Evolutionary conservation across 1,140 invertebrate species (phyloP).

Genomic region (Drosophila mauritiana): DNA sequence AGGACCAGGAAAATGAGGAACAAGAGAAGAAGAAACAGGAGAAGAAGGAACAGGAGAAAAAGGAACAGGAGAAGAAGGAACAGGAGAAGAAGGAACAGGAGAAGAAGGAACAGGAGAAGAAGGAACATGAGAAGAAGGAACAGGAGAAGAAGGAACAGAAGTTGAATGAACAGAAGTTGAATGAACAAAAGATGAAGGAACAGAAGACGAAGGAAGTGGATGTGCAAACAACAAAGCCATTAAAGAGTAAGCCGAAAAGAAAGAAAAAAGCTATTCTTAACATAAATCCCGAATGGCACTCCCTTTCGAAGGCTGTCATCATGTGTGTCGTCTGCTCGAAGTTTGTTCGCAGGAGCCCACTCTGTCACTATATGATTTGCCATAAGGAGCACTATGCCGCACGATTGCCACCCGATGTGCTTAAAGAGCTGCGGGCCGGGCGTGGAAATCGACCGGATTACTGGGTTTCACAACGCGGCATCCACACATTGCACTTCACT

Average conservation of each 20-base stretch:
- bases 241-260: background rate
- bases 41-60: background rate
- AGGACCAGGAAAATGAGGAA: background rate
- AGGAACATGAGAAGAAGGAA: too few relatives aligned
- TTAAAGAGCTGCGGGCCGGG: constrained; percentile 45
- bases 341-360: constrained; percentile 20
- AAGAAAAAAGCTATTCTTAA: constrained; percentile 1
- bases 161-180: too few relatives aligned
- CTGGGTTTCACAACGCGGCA: background rate
- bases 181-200: background rate
- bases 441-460: constrained; percentile 25
- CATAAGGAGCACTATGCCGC: constrained; percentile 87
- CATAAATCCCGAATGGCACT: constrained; percentile 52
- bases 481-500: constrained; percentile 4
- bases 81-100: too few relatives aligned
- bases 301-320: constrained; percentile 6
- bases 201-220: background rate
- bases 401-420: constrained; percentile 81
- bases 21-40: background rate
- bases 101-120: too few relatives aligned
- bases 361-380: constrained; percentile 86
- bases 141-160: too few relatives aligned
- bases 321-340: constrained; percentile 86
- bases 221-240: background rate
- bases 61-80: too few relatives aligned